Conservation (phyloP, 2,797 vertebrate genomes). For the Brotula barbata region DNA sequence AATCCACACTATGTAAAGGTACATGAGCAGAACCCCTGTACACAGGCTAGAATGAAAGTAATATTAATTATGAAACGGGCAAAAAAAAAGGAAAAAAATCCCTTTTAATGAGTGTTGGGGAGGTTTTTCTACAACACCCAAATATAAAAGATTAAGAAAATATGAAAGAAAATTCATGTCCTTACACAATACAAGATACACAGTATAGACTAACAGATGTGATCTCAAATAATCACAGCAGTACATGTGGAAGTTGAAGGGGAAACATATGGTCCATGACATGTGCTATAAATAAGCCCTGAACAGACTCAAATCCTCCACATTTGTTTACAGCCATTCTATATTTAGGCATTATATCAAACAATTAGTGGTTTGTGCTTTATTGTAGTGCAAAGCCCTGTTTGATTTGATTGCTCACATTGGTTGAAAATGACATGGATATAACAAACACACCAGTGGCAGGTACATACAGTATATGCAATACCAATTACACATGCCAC, state of each 20-base stretch:
- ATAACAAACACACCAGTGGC: not conserved
- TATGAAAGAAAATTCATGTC: not conserved
- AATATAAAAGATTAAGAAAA: conserved; percentile 22
- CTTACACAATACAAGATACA: conserved; percentile 22
- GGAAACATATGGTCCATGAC: conserved; percentile 15
- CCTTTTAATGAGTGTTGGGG: conserved; percentile 47
- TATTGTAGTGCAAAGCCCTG: conserved; percentile 53
- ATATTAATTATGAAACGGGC: conserved; percentile 11
- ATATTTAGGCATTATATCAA: not conserved
- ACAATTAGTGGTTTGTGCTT: conserved; percentile 54
- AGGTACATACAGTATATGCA: not conserved
- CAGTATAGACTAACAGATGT: conserved; percentile 12
- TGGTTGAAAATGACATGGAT: conserved; percentile 10
- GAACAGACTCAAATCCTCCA: conserved; percentile 10
- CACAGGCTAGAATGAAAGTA: conserved; percentile 27
- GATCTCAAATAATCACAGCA: conserved; percentile 23
- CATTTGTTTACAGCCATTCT: conserved; percentile 5
- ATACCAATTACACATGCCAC: conserved; percentile 28
- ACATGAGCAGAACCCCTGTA: conserved; percentile 14
- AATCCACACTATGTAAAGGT: conserved; percentile 19
- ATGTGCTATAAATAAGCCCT: conserved; percentile 33
- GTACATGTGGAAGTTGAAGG: conserved; percentile 31
- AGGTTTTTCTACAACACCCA: conserved; percentile 24
- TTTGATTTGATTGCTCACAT: conserved; percentile 27
- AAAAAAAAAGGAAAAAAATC: too few relatives aligned